These are phyloP conservation scores for Microtus richardsoni DNA, from an alignment of 2,113 vertebrate genomes.

Conservation along the genomic window DNA sequence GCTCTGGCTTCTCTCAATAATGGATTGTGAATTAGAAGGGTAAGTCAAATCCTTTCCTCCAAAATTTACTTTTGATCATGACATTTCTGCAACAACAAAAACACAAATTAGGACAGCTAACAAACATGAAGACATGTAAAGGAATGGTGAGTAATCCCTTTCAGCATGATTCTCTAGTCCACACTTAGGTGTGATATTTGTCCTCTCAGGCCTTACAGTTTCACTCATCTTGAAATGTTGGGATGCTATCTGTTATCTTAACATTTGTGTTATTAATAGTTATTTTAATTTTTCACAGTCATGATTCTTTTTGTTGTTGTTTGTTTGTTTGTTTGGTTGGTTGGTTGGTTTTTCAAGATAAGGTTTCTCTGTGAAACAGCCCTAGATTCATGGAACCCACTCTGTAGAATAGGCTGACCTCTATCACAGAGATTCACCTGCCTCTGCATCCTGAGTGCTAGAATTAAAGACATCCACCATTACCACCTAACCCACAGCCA, in stretches of 20 bases:
- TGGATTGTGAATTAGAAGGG: not conserved
- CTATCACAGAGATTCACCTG: no score
- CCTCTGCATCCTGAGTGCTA: no score
- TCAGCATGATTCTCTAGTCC: not conserved
- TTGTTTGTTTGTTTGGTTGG: no score
- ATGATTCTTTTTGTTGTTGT: no score
- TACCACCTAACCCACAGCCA: not conserved
- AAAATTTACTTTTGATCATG: not conserved
- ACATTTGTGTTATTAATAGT: not conserved
- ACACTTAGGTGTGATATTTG: not conserved
- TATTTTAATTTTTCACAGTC: not conserved
- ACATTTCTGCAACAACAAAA: not conserved
- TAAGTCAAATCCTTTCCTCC: not conserved
- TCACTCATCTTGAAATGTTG: not conserved
- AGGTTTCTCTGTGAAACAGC: no score
- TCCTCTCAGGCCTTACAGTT: not conserved
- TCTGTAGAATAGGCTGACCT: no score
- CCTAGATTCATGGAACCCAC: no score
- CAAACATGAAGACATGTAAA: not conserved
- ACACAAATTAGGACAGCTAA: not conserved
- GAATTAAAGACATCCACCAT: no score
- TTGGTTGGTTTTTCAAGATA: no score
- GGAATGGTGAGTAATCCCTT: not conserved
- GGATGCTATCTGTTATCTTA: not conserved
- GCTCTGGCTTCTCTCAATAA: not conserved